Evolutionary conservation across 2,113 vertebrate genomes (phyloP), one percentile per base, ranked within the genome.

Genomic region (Cisticola juncidis): DNA sequence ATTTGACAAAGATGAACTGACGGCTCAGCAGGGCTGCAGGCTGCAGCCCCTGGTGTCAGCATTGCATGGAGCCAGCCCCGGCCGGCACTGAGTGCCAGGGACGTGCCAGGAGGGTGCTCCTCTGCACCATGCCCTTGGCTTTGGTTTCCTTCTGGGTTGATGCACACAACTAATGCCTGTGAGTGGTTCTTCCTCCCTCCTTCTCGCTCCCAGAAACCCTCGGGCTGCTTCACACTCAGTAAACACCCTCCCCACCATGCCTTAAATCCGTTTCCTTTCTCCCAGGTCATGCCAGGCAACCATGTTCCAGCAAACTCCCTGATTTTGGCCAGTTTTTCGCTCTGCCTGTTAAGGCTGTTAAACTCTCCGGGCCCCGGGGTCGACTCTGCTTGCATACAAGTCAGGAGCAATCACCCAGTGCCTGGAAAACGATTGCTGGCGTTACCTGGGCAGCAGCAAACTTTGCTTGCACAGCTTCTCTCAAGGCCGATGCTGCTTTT

Each of bases 391-490:
- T 6, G 4, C 72, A 61, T 16, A 10, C 64, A 76, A 2, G 24
- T 84, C 28, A 14, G 60, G 72, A 95, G 53, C 18, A 6, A 89
- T 89, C 5, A 14, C 36, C 78, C 12, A 1, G 60, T 12, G 31
- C 54, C 60, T 62, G 77, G 64, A 36, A 91, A 79, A 94, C 35
- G 50, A 72, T 38, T 91, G 61, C 36, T 87, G 77, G 79, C 84
- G 38, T 76, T 71, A 97, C 95, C 94, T 94, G 93, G 78, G 81
- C 78, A 94, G 89, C 25, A 61, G 87, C 65, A 95, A 95, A 94
- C 91, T 95, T 92, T 69, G 70, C 93, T 92, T 76, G 81, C 8
- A 0, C 90, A 93, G 88, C 83, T 80, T 50, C 65, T 93, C 77
- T 81, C 51, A 42, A 71, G 68, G 77, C 92, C 25, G 21, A 16